phyloP scores from a whole-genome alignment of 2,113 vertebrate species.

The Platycercus adscitus region DNA sequence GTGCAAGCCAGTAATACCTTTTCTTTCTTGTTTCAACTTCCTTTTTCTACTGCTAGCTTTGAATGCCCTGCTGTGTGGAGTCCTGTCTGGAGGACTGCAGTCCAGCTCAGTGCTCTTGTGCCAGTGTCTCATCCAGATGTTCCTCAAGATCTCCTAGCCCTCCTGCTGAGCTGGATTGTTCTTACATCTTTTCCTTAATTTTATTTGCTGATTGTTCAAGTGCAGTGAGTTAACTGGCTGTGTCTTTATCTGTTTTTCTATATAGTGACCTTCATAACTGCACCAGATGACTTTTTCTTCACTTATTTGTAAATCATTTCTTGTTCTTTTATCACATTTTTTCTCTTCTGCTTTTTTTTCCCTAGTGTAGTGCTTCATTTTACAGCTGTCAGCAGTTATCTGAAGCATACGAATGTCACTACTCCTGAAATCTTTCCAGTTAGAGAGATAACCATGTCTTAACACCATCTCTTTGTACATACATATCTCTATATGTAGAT shows the following conservation, averaged over 20 bases:
- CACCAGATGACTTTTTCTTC: background rate
- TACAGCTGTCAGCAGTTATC: background rate
- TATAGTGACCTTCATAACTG: background rate
- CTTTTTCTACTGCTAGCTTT: background rate
- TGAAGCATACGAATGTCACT: background rate
- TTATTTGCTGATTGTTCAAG: background rate
- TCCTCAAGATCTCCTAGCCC: background rate
- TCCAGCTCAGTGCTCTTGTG: background rate
- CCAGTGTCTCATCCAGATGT: background rate
- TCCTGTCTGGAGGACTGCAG: background rate
- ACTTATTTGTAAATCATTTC: background rate
- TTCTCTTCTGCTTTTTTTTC: background rate
- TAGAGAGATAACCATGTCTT: background rate
- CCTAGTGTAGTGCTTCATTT: background rate
- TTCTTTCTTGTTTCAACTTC: background rate
- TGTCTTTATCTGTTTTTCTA: background rate
- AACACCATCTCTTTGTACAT: background rate
- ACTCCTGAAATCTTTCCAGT: background rate
- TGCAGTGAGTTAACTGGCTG: background rate
- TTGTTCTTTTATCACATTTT: background rate
- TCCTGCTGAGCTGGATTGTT: background rate
- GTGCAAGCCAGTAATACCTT: background rate
- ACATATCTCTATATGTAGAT: accelerated
- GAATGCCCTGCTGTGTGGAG: background rate
- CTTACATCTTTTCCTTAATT: background rate